Base-by-base conservation (phyloP, 2,888 invertebrate genomes). In the Drosophila recens region DNA sequence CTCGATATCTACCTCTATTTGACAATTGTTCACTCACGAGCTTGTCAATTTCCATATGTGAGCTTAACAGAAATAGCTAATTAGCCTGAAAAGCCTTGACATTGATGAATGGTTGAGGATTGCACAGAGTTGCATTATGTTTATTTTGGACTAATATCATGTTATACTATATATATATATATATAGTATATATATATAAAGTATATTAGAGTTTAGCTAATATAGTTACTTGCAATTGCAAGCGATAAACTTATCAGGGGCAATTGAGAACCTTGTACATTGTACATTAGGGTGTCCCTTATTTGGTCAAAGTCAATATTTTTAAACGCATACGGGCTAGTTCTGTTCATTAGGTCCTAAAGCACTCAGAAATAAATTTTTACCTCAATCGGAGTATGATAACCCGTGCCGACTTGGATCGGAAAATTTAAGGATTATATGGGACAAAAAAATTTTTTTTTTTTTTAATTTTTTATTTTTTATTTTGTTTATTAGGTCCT, bases 41-140 rank as follows among this genome's bases (percentile, higher is more conserved):
- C 72, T 67, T 42, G 51, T 38, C 66, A 54, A 42, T 70, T 65
- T 42, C 8, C 54, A 27, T 46, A 27, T 46, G 43, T 23, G 61
- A 53, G 56, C 43, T 33, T n/a, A 56, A 49, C 1, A 51, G 62
- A 33, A 49, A 68, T 80, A 76, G 79, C 67, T 82, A 85, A 83
- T 85, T 77, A 77, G 62, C 27, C 45, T 6, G 4, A 61, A 63
- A 42, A 10, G 23, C 79, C 80, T 62, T 81, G 86, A 80, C 80
- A 79, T 80, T 83, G 86, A 86, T 86, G 72, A 70, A 83, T 82
- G 46, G 23, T 13, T 20, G 34, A 27, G 5, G 79, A 74, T 68
- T 74, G 62, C 36, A 63, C n/a, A 40, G 36, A 56, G 27, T 54
- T 72, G 67, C 56, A 67, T 42, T 27, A 13, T 23, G 9, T 43